Evolutionary conservation across 2,797 vertebrate species (phyloP).

Genomic region (Typhlichthys eigenmanni): DNA sequence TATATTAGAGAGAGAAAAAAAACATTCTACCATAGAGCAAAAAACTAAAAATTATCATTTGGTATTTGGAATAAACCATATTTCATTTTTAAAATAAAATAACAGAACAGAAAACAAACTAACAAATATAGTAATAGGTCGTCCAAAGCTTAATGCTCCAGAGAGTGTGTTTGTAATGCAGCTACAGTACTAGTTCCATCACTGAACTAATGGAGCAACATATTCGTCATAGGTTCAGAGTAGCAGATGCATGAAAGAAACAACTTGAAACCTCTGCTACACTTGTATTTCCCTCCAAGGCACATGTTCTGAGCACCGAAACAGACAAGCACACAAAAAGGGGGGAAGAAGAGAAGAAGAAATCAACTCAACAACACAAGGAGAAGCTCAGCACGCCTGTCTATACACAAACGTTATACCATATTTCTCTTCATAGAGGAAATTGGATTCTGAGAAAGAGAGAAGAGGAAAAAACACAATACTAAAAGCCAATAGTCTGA

Average conservation of each 20-base stretch:
- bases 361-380: conserved; percentile 1
- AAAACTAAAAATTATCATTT: no score
- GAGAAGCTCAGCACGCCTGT: neutral
- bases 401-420: conserved; percentile 10
- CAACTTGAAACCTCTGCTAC: neutral
- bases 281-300: neutral
- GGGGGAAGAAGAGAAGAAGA: neutral
- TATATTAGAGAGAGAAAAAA: no score
- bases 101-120: no score
- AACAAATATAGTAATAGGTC: no score
- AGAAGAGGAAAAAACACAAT: neutral
- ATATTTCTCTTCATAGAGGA: conserved; percentile 23
- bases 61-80: no score
- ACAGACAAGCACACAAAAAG: neutral
- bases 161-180: no score
- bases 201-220: no score
- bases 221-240: neutral
- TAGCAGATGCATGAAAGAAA: conserved; percentile 1
- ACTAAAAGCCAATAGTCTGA: conserved; percentile 24
- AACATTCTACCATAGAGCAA: no score
- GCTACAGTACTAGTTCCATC: no score
- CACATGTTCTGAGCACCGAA: neutral
- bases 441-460: conserved; percentile 22
- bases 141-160: no score
- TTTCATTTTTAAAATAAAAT: no score